Conservation (phyloP, 2,888 invertebrate species). For the Scrobipalpa atriplicella region DNA sequence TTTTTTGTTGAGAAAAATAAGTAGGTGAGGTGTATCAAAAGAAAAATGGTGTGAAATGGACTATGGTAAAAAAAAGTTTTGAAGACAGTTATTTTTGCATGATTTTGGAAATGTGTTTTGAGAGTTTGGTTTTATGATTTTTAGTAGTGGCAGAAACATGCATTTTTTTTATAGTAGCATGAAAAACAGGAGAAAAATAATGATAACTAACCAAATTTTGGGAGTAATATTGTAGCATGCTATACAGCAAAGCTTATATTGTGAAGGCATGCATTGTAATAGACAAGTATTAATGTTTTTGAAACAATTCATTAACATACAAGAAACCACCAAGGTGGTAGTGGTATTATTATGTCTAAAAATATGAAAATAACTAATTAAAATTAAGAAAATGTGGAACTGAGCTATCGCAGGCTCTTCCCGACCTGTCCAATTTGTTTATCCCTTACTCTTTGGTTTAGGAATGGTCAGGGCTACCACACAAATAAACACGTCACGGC, state of each 20-base stretch:
- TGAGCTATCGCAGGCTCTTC: no score
- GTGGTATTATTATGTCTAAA: no score
- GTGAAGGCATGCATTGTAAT: background rate
- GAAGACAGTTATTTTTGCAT: conserved; percentile 12
- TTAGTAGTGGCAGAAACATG: background rate
- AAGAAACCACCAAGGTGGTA: no score
- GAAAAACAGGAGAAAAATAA: background rate
- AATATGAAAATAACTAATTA: no score
- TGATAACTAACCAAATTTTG: conserved; percentile 7
- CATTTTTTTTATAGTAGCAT: conserved; percentile 6
- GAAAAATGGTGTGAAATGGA: background rate
- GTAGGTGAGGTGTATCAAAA: conserved; percentile 13
- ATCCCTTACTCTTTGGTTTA: no score
- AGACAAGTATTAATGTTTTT: no score
- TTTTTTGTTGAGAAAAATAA: background rate
- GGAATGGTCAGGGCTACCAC: no score
- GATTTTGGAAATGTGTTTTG: background rate
- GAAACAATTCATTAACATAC: no score
- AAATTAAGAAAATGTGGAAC: no score
- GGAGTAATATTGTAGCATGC: background rate
- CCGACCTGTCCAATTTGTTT: no score
- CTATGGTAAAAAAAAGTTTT: conserved; percentile 1
- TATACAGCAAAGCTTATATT: background rate
- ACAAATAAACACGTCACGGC: no score
- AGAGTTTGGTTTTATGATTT: background rate